Evolutionary conservation across 2,888 invertebrate species (phyloP).

Genomic region (Punctoribates punctum): DNA sequence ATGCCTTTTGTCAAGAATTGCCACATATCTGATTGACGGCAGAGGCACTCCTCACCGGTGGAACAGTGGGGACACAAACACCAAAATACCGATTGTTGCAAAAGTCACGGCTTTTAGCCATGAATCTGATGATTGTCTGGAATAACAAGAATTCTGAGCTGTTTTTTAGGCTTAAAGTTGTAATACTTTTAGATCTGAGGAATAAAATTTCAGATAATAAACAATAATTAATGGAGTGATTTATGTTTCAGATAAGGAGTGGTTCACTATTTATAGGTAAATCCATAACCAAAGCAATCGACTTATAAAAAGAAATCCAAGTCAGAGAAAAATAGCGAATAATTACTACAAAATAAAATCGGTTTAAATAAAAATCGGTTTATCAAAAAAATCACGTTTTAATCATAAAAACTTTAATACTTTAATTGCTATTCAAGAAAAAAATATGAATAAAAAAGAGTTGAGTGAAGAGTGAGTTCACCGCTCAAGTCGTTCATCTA

Average conservation of each 20-base stretch:
- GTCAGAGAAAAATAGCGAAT: neutral
- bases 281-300: neutral
- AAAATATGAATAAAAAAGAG: neutral
- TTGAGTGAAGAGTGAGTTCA: neutral
- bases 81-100: conserved; percentile 8
- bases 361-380: neutral
- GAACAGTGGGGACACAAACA: conserved; percentile 35
- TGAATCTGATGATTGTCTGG: neutral
- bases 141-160: neutral
- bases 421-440: conserved; percentile 6
- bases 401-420: conserved; percentile 17
- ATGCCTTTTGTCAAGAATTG: conserved; percentile 24
- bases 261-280: neutral
- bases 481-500: conserved; percentile 3
- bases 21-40: neutral
- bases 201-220: conserved; percentile 5
- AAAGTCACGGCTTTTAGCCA: neutral
- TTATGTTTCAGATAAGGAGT: conserved; percentile 9
- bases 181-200: neutral
- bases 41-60: neutral
- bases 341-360: no score
- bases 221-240: conserved; percentile 22
- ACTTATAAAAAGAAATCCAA: neutral
- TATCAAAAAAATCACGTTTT: conserved; percentile 25
- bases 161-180: neutral